Base-by-base conservation (phyloP, 2,888 invertebrate genomes). In the Eristalis intricaria region DNA sequence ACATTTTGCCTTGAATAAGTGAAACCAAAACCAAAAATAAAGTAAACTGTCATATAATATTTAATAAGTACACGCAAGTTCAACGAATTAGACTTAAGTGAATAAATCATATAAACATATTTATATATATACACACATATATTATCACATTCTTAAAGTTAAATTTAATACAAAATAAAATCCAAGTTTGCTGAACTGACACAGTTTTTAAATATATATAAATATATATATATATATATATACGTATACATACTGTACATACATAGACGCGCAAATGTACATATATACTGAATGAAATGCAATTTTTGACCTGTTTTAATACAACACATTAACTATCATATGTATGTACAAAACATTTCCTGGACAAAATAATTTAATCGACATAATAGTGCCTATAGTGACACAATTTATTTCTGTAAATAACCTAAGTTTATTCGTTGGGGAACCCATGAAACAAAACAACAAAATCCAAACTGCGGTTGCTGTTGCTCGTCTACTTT, bases 351-450 rank as follows among this genome's bases (percentile, higher is more conserved):
- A 74, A 65, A 60, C n/a, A 84, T 38, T 70, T 74, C 64, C 74
- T 79, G 63, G 73, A 79, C 65, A 38, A 65, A 29, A 50, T 38
- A 50, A 40, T 63, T 75, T 13, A 68, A 81, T 77, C 81, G 77
- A 77, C 73, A 69, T 66, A 85, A 66, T 73, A 76, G 85, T 85
- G 85, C 85, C 85, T 85, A 71, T 68, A 81, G 71, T 81, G 85
- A 76, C 81, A 85, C 71, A 80, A 79, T 29, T 58, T 64, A 63
- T 29, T 60, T 64, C 38, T 80, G 73, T 73, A 63, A 77, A 26
- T 60, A 71, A 71, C 2, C 10, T 15, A 60, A 35, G 23, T 61
- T 22, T 2, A 63, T 50, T 43, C n/a, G 19, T 2, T 50, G 50
- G 7, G 22, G 15, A 23, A 40, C 10, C 10, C 23, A 32, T 26